Evolutionary conservation across 2,113 vertebrate species (phyloP).

Genomic region (Camelus bactrianus): DNA sequence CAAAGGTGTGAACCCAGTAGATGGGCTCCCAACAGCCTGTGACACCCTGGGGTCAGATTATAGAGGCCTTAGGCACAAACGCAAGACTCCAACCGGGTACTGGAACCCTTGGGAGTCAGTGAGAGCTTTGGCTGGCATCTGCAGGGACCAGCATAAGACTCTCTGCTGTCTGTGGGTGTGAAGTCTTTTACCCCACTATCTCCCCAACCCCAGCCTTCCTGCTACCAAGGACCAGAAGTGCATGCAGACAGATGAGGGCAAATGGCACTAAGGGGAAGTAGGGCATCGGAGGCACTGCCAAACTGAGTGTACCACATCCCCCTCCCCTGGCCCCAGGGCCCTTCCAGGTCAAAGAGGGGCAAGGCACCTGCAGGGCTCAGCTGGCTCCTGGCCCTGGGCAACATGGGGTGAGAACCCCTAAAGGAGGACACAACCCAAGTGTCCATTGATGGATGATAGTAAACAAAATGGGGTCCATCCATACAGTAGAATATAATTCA

Average conservation of each 20-base stretch:
- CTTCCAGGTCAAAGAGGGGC: not conserved
- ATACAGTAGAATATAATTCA: not conserved
- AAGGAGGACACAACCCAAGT: not conserved
- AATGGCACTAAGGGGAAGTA: not conserved
- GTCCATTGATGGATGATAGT: not conserved
- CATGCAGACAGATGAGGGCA: not conserved
- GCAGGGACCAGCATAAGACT: not conserved
- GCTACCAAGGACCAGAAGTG: not conserved
- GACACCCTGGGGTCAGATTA: not conserved
- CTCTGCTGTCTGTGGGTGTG: not conserved
- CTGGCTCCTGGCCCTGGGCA: not conserved
- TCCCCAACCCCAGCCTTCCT: not conserved
- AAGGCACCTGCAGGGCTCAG: not conserved
- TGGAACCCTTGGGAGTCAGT: not conserved
- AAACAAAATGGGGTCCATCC: too few species aligned
- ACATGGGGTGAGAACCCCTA: not conserved
- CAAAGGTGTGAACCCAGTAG: not conserved
- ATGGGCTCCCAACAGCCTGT: not conserved
- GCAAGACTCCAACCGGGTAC: not conserved
- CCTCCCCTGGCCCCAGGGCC: not conserved
- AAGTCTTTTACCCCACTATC: not conserved
- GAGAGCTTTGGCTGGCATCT: not conserved
- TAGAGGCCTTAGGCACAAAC: not conserved
- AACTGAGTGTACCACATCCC: not conserved
- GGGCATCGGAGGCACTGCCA: not conserved